These are phyloP conservation scores for Paradisaea rubra DNA, from an alignment of 2,113 vertebrate genomes.

Conservation along the genomic window DNA sequence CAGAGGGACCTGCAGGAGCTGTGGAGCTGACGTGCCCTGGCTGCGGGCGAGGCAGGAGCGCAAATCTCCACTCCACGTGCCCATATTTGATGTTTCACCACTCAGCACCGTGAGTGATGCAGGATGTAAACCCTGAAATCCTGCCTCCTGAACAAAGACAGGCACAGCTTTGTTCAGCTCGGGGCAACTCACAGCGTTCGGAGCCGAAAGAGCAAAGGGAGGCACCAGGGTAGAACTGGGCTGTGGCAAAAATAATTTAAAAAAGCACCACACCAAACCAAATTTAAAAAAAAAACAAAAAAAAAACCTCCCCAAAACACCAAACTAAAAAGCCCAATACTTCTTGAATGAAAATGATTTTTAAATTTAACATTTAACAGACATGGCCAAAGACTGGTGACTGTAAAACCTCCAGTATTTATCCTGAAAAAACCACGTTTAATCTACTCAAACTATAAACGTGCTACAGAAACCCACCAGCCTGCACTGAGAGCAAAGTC, in stretches of 20 bases:
- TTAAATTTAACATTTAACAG: neutral
- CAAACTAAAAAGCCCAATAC: rapidly evolving
- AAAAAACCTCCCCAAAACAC: rapidly evolving
- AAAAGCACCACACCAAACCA: neutral
- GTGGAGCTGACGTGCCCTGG: neutral
- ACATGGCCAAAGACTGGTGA: neutral
- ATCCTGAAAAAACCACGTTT: neutral
- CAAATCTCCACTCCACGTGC: neutral
- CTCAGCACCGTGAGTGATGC: neutral
- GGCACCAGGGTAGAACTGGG: neutral
- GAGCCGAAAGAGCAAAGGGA: neutral
- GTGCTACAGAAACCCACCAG: neutral
- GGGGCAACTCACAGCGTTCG: neutral
- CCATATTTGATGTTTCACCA: neutral
- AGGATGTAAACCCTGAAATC: neutral
- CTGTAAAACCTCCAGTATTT: neutral
- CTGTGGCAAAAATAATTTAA: neutral
- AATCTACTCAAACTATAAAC: neutral
- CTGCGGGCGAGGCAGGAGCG: neutral
- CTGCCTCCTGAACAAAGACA: neutral
- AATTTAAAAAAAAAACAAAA: neutral
- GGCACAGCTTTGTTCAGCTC: neutral
- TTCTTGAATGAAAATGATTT: neutral
- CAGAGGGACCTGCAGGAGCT: neutral
- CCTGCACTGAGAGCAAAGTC: neutral